A percentile compares a stretch with the other conserved stretches of the same genome.
Conservation (phyloP, 2,888 invertebrate species). For the Bellardia pandia region DNA sequence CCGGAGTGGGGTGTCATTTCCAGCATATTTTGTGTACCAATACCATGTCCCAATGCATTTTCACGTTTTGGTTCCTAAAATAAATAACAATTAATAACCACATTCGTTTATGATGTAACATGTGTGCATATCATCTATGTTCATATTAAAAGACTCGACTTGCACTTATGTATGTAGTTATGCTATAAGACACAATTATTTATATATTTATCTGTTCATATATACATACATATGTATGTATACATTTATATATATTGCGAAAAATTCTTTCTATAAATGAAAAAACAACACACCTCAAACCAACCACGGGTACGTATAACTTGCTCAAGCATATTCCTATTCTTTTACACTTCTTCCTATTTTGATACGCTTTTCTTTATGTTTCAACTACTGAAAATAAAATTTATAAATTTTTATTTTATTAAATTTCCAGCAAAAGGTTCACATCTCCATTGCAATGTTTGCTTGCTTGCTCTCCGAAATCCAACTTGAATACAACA, state of each 20-base stretch:
- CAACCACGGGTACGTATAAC: slow-evolving; percentile 82
- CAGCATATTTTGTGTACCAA: slow-evolving; percentile 86
- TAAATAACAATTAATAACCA: slow-evolving; percentile 18
- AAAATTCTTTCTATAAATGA: slow-evolving; percentile 28
- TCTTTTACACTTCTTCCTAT: neutral
- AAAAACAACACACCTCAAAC: slow-evolving; percentile 81
- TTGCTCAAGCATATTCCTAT: slow-evolving; percentile 74
- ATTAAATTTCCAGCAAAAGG: slow-evolving; percentile 17
- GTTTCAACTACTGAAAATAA: neutral
- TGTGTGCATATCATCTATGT: slow-evolving; percentile 35
- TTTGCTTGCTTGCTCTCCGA: slow-evolving; percentile 4
- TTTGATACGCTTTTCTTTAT: slow-evolving; percentile 16
- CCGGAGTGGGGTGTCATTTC: slow-evolving; percentile 86
- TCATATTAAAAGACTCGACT: neutral
- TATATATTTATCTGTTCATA: slow-evolving; percentile 20
- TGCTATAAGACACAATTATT: slow-evolving; percentile 24
- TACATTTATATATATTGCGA: neutral
- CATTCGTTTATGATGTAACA: slow-evolving; percentile 60
- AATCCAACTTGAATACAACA: slow-evolving; percentile 25
- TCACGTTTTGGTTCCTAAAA: slow-evolving; percentile 81
- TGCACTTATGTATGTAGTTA: slow-evolving; percentile 32
- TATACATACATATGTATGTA: neutral
- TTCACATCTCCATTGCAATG: slow-evolving; percentile 27
- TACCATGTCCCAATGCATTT: slow-evolving; percentile 79
- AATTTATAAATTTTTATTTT: slow-evolving; percentile 5